Conservation (phyloP, 2,113 vertebrate species). For the Dicentrarchus labrax region DNA sequence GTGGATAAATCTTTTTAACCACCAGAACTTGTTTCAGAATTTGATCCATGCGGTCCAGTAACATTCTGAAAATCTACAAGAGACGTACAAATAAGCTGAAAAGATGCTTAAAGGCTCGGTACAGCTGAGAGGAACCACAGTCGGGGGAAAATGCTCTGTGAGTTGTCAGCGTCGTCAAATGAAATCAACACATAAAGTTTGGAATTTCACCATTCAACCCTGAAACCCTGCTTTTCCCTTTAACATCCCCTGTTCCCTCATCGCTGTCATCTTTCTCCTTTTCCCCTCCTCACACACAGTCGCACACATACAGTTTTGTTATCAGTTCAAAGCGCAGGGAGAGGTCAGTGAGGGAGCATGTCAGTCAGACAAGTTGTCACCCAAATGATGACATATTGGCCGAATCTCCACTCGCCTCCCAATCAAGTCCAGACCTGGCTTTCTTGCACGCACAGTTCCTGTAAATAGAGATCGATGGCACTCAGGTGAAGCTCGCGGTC, state of each 20-base stretch:
- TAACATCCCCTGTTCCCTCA: constrained; percentile 35
- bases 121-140: too few species aligned
- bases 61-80: too few species aligned
- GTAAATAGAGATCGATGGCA: constrained; percentile 70
- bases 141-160: too few species aligned
- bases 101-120: too few species aligned
- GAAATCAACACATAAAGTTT: constrained; percentile 13
- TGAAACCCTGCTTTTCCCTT: constrained; percentile 49
- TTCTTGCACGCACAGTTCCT: constrained; percentile 35
- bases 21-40: too few species aligned
- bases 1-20: too few species aligned
- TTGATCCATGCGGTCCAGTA: too few species aligned
- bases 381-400: constrained; percentile 82
- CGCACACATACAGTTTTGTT: constrained; percentile 51
- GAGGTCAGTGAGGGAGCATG: constrained; percentile 72
- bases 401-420: constrained; percentile 57
- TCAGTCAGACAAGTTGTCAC: constrained; percentile 78
- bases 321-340: constrained; percentile 71
- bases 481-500: constrained; percentile 65
- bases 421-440: constrained; percentile 78
- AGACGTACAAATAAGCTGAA: too few species aligned
- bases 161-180: too few species aligned
- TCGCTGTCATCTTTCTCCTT: constrained; percentile 52
- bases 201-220: constrained; percentile 31
- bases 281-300: constrained; percentile 14